These are phyloP conservation scores for Orthonychiurus folsomi DNA, from an alignment of 2,888 invertebrate species.

Conservation along the genomic window DNA sequence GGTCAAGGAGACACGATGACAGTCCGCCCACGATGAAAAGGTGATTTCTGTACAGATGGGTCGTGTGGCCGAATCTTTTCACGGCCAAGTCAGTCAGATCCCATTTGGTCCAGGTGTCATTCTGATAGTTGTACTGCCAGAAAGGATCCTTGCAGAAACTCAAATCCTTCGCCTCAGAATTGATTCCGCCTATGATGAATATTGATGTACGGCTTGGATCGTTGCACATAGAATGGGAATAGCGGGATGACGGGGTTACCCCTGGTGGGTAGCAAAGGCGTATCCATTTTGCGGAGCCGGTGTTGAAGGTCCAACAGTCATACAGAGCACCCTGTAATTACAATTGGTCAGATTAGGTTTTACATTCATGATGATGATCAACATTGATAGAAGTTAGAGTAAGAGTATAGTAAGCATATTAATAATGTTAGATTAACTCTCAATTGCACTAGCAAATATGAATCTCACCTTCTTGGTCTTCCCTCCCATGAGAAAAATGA, in stretches of 20 bases:
- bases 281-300: slow-evolving; percentile 26
- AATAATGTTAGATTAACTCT: no score
- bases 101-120: slow-evolving; percentile 25
- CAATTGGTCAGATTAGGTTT: no score
- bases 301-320: slow-evolving; percentile 31
- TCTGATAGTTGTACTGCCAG: slow-evolving; percentile 22
- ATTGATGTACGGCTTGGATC: slow-evolving; percentile 18
- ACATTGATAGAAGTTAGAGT: no score
- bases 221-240: slow-evolving; percentile 27
- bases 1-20: slow-evolving; percentile 26
- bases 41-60: slow-evolving; percentile 18
- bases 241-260: slow-evolving; percentile 28
- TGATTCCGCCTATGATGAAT: slow-evolving; percentile 32
- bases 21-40: slow-evolving; percentile 36
- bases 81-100: slow-evolving; percentile 19
- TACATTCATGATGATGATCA: no score
- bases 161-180: slow-evolving; percentile 25
- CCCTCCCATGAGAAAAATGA: slow-evolving; percentile 33
- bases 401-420: no score
- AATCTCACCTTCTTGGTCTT: slow-evolving; percentile 23
- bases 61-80: slow-evolving; percentile 28
- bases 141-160: slow-evolving; percentile 27
- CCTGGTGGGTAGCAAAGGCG: no score
- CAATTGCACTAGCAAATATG: not conserved
- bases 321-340: slow-evolving; percentile 23